Conservation (phyloP, 1,140 invertebrate genomes). For the Archivesica marissinica region DNA sequence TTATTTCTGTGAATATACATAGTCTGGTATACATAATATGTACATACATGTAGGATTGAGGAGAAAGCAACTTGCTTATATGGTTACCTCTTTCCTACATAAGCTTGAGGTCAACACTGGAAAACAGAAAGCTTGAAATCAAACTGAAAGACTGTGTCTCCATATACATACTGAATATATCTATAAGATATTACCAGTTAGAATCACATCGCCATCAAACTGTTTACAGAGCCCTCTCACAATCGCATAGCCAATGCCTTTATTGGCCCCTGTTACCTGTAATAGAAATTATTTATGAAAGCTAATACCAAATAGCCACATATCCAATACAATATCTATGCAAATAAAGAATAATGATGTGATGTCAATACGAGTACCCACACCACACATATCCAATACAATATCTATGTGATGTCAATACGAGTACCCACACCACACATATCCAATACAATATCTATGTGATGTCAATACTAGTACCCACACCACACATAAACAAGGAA, state of each 20-base stretch:
- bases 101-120: no score
- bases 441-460: no score
- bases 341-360: background rate
- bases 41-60: no score
- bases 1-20: no score
- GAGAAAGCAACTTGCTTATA: no score
- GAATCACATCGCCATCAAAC: constrained; percentile 87
- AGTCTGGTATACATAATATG: no score
- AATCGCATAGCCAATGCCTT: constrained; percentile 90
- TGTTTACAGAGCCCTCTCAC: constrained; percentile 88
- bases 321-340: background rate
- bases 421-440: background rate
- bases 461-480: no score
- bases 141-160: no score
- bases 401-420: background rate
- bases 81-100: no score
- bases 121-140: no score
- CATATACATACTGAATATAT: no score
- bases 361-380: background rate
- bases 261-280: constrained; percentile 90
- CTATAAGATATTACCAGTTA: constrained; percentile 86
- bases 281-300: constrained; percentile 16
- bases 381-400: background rate
- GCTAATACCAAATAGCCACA: background rate
- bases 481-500: no score